These are phyloP conservation scores for Xenopus petersii DNA, from an alignment of 2,797 vertebrate species.

Conservation along the genomic window DNA sequence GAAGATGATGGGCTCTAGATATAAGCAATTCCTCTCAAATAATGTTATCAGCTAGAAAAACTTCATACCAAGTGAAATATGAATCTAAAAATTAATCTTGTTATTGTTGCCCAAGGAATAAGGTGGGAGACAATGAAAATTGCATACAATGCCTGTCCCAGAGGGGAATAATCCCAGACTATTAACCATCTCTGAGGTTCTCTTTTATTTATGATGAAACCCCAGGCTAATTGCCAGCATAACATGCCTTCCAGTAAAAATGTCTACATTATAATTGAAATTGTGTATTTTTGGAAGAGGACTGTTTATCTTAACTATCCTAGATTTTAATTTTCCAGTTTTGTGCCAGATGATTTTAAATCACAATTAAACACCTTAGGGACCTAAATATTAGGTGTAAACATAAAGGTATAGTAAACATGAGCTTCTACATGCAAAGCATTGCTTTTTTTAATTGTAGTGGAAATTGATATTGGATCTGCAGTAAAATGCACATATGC, in stretches of 20 bases:
- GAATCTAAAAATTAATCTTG: conserved; percentile 4
- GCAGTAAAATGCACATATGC: conserved; percentile 23
- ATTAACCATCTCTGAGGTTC: conserved; percentile 7
- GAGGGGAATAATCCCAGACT: background rate
- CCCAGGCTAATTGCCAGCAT: background rate
- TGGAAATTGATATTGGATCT: conserved; percentile 22
- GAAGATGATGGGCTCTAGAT: too few species aligned
- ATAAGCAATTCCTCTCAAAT: too few species aligned
- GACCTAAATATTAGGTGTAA: background rate
- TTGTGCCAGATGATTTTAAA: background rate
- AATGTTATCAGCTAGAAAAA: too few species aligned
- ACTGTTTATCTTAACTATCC: background rate
- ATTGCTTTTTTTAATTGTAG: background rate
- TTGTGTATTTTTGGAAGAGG: conserved; percentile 6
- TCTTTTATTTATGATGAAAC: conserved; percentile 15
- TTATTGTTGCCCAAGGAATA: conserved; percentile 1
- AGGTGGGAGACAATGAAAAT: too few species aligned
- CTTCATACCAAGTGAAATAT: background rate
- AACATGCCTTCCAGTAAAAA: background rate
- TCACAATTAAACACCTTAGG: too few species aligned
- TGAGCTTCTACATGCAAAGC: conserved; percentile 2
- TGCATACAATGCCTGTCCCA: too few species aligned
- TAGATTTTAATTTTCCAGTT: background rate
- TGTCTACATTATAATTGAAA: conserved; percentile 11
- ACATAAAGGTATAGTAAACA: background rate